Base-by-base conservation (phyloP, 2,888 invertebrate species). In the Frankliniella fusca region DNA sequence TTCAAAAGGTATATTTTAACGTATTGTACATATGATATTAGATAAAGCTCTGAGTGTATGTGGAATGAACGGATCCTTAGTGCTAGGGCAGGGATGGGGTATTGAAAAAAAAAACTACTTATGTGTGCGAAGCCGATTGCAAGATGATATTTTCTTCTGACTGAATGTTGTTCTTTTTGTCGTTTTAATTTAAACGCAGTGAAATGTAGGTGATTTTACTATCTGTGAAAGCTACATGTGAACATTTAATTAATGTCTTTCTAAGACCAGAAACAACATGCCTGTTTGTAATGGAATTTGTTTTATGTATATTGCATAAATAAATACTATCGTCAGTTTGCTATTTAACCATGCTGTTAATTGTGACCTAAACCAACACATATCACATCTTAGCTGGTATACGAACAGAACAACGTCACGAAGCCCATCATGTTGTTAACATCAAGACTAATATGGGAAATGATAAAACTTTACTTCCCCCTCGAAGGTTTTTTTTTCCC, bases 231-330 rank as follows among this genome's bases (percentile, higher is more conserved):
- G 5, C 2, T 38, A 38, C 5, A 38, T 38, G 38, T 38, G 38
- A 38, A 38, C 38, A 38, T 38, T 38, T 38, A 38, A 38, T 3
- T 38, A 38, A 38, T 38, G 38, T 38, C 38, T 38, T 2, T 38
- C 38, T 38, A 38, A 38, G 5, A 38, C 38, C 38, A 38, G 38
- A 38, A 38, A 3, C 5, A 5, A 38, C 12, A 23, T 23, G 23
- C 70, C 70, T 27, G 23, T 76, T 76, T 76, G 70, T 76, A 76
- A 76, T 76, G 70, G 27, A 76, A 27, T 76, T 76, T 76, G 70
- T 76, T 76, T 76, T 76, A 76, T 76, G 70, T 76, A 76, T 76
- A 27, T 27, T 76, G 70, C 70, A 76, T 76, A 76, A 76, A 76
- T 76, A 76, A 76, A 76, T 76, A 76, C 27, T 76, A 76, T 12